Percentiles rank a stretch among this genome's conserved stretches.
These are phyloP conservation scores for Melanostigma gelatinosum DNA, from an alignment of 2,113 vertebrate species.

Conservation along the genomic window DNA sequence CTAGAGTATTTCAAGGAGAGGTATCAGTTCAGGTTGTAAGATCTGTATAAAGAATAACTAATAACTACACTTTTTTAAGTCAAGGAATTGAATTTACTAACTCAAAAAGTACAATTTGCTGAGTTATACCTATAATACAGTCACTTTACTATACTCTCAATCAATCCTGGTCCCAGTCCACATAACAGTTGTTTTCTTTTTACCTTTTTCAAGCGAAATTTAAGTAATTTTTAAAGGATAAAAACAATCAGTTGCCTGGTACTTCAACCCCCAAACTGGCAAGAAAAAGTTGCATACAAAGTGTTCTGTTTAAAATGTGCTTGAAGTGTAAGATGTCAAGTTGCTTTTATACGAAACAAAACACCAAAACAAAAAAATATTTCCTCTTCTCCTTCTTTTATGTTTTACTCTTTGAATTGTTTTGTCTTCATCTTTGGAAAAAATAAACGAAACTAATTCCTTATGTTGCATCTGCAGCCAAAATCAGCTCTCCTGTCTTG, in stretches of 20 bases:
- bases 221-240: background rate
- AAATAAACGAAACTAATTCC: background rate
- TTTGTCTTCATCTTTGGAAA: background rate
- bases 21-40: background rate
- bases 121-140: background rate
- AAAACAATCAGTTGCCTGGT: background rate
- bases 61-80: background rate
- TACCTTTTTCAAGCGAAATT: no score
- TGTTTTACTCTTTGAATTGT: background rate
- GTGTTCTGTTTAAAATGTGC: no score
- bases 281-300: background rate
- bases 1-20: background rate
- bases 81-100: background rate
- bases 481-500: conserved; percentile 75
- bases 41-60: background rate
- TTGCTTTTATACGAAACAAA: background rate
- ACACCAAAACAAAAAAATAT: background rate
- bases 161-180: background rate
- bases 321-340: background rate
- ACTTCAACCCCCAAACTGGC: background rate
- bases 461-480: conserved; percentile 60
- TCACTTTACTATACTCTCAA: no score
- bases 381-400: background rate
- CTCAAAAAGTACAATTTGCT: background rate
- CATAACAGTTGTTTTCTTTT: no score